A percentile compares a stretch with the other conserved stretches of the same genome.
These are phyloP conservation scores for Myotis lucifugus DNA, from an alignment of 2,113 vertebrate genomes.

Conservation along the genomic window DNA sequence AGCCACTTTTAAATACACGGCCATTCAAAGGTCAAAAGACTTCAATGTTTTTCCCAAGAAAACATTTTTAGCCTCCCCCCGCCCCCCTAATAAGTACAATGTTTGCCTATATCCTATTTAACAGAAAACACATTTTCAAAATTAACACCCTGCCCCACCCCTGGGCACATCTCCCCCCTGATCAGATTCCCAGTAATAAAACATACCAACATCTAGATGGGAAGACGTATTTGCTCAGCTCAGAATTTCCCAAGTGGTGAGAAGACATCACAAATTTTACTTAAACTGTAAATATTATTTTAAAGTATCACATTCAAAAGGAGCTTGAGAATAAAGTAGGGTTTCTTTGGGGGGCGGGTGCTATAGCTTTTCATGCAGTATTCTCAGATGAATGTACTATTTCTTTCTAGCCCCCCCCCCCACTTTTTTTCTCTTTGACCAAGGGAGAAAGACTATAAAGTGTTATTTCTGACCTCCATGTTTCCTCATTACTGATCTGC, in stretches of 20 bases:
- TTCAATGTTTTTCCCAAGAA: neutral
- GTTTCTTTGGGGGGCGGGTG: neutral
- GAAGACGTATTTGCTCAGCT: neutral
- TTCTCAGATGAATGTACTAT: neutral
- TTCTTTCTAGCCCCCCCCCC: neutral
- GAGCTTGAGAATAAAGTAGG: neutral
- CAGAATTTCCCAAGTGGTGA: neutral
- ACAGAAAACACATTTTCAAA: neutral
- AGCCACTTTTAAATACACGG: neutral
- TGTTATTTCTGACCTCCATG: neutral
- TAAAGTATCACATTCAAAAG: neutral
- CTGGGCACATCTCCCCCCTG: too few species aligned
- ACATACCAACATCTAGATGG: neutral
- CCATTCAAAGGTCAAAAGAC: neutral
- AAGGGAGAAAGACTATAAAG: neutral
- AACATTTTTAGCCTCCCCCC: too few species aligned
- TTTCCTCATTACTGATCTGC: neutral
- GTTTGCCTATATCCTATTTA: neutral
- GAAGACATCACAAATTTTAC: neutral
- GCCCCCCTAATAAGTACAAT: neutral
- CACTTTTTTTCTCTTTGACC: neutral
- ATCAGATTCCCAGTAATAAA: neutral
- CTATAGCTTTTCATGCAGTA: neutral
- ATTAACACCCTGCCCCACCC: neutral
- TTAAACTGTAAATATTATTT: slow-evolving; percentile 20